Evolutionary conservation across 2,797 vertebrate species (phyloP).

Genomic region (Jordanella pulchra): DNA sequence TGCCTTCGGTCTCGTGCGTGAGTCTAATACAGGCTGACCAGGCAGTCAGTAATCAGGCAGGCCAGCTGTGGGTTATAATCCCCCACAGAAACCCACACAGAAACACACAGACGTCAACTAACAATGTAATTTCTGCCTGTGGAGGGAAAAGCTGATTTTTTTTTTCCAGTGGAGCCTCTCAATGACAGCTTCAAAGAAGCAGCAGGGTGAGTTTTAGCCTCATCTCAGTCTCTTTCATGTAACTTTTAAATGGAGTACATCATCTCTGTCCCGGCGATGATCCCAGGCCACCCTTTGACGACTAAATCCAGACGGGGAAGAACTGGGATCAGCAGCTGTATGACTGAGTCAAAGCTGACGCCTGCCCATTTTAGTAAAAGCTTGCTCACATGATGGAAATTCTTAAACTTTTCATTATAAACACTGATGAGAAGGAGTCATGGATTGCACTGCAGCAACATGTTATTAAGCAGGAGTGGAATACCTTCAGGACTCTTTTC

Average conservation of each 20-base stretch:
- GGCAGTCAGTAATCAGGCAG: constrained; percentile 65
- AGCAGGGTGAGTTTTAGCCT: constrained; percentile 18
- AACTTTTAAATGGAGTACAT: constrained; percentile 6
- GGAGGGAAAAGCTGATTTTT: constrained; percentile 30
- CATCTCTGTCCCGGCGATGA: constrained; percentile 7
- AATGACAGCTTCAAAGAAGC: constrained; percentile 35
- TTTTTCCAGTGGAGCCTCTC: constrained; percentile 22
- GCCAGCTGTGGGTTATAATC: constrained; percentile 66
- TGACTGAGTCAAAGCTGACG: constrained; percentile 1
- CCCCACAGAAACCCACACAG: constrained; percentile 12
- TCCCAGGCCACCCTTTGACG: background rate
- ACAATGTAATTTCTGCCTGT: constrained; percentile 46
- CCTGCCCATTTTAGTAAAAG: constrained; percentile 6
- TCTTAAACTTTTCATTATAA: background rate
- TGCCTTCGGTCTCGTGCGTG: constrained; percentile 15
- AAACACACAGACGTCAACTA: constrained; percentile 18
- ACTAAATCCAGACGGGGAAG: constrained; percentile 15
- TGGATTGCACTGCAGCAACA: background rate
- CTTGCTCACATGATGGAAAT: constrained; percentile 2
- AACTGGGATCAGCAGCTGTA: constrained; percentile 2
- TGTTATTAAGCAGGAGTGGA: background rate
- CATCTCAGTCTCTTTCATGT: constrained; percentile 21
- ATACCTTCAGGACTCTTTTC: background rate
- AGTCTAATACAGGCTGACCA: constrained; percentile 65
- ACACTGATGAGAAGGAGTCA: background rate